A percentile compares a stretch with the other conserved stretches of the same genome.
phyloP scores from a whole-genome alignment of 2,888 invertebrate genomes.

The Horisme vitalbata region DNA sequence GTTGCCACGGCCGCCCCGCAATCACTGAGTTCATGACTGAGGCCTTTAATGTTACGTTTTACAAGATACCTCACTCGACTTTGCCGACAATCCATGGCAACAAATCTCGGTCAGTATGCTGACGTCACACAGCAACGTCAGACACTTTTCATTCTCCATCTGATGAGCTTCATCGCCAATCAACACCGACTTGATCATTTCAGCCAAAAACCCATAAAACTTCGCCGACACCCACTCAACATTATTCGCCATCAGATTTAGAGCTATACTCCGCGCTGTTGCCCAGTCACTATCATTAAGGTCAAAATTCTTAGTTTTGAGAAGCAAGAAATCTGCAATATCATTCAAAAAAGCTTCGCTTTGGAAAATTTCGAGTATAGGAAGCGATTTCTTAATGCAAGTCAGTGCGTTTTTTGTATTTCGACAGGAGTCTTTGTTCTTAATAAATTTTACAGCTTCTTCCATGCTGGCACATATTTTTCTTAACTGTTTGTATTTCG shows the following conservation, averaged over 20 bases:
- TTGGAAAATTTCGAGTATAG: conserved; percentile 83
- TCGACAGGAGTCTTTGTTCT: conserved; percentile 50
- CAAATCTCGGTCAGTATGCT: conserved; percentile 85
- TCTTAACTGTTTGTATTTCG: conserved; percentile 62
- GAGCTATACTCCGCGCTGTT: conserved; percentile 62
- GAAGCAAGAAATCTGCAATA: conserved; percentile 61
- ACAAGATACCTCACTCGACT: conserved; percentile 56
- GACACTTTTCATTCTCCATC: conserved; percentile 70
- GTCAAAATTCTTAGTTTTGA: conserved; percentile 56
- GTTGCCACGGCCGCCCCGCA: too few relatives aligned
- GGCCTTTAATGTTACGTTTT: too few relatives aligned
- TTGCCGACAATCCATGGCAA: conserved; percentile 82
- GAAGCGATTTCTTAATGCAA: conserved; percentile 78
- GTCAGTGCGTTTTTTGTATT: conserved; percentile 60
- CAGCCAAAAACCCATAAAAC: conserved; percentile 80
- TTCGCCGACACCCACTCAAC: conserved; percentile 76
- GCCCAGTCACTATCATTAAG: conserved; percentile 63
- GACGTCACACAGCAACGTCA: conserved; percentile 81
- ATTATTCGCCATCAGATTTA: conserved; percentile 82
- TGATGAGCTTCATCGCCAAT: conserved; percentile 73
- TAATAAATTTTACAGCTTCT: conserved; percentile 62
- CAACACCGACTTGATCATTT: conserved; percentile 78
- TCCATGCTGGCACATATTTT: conserved; percentile 65
- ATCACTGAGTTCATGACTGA: too few relatives aligned
- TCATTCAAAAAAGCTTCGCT: conserved; percentile 78